A percentile compares a stretch with the other conserved stretches of the same genome.
Evolutionary conservation across 2,113 vertebrate genomes (phyloP).

Genomic region (Polyodon spathula): DNA sequence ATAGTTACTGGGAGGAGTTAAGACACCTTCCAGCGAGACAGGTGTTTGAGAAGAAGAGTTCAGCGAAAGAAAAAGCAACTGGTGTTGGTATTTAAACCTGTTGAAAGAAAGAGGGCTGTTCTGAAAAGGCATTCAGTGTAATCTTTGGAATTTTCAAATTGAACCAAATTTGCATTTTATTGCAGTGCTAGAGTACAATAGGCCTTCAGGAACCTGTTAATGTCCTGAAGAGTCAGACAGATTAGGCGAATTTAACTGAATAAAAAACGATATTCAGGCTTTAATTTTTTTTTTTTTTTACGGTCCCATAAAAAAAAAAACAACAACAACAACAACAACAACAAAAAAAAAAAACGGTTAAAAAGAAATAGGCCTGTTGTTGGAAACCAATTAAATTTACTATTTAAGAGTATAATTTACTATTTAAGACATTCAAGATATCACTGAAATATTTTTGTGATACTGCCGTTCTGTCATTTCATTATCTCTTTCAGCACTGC

Average conservation of each 20-base stretch:
- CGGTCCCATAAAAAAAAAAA: no score
- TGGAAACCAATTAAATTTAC: no score
- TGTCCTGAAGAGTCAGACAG: no score
- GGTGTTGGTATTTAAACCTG: slow-evolving; percentile 18
- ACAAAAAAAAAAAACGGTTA: no score
- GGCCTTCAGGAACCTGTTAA: slow-evolving; percentile 38
- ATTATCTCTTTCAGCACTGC: no score
- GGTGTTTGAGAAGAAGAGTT: slow-evolving; percentile 39
- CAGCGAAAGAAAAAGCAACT: not conserved
- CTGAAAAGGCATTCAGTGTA: slow-evolving; percentile 26
- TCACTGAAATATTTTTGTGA: no score
- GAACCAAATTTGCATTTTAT: slow-evolving; percentile 26
- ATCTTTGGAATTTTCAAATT: slow-evolving; percentile 24
- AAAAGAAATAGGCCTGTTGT: no score
- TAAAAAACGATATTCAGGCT: not conserved
- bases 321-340: no score
- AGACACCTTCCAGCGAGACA: slow-evolving; percentile 34
- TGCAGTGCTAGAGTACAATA: slow-evolving; percentile 21
- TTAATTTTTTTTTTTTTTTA: no score
- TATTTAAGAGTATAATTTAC: no score
- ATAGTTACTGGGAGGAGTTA: slow-evolving; percentile 24
- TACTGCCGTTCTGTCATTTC: no score
- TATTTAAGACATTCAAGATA: no score
- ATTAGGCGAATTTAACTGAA: not conserved
- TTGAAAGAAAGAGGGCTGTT: slow-evolving; percentile 6